These are phyloP conservation scores for Otocyon megalotis DNA, from an alignment of 2,113 vertebrate genomes.

Conservation along the genomic window DNA sequence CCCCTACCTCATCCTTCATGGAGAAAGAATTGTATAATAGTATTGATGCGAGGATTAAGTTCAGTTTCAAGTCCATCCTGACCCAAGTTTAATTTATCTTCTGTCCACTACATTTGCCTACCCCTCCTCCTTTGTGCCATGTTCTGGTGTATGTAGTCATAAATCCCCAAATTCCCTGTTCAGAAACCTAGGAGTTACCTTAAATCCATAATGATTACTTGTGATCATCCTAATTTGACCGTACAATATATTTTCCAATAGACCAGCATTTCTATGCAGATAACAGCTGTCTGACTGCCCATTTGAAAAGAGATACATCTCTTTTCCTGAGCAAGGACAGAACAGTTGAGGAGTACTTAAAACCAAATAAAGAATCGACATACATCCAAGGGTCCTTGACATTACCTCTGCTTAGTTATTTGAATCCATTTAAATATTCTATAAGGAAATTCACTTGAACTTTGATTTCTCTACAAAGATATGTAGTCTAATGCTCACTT, in stretches of 20 bases:
- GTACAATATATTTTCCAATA: background rate
- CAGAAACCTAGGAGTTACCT: background rate
- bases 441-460: background rate
- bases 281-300: background rate
- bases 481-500: background rate
- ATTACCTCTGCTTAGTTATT: background rate
- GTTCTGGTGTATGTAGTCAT: background rate
- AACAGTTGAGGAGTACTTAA: background rate
- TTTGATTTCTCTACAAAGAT: background rate
- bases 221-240: background rate
- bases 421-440: constrained; percentile 21
- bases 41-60: background rate
- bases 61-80: background rate
- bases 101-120: background rate
- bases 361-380: background rate
- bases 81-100: background rate
- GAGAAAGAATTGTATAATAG: background rate
- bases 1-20: background rate
- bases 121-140: background rate
- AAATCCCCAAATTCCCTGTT: background rate
- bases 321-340: background rate
- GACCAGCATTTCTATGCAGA: background rate
- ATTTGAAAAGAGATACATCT: background rate
- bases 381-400: background rate
- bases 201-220: background rate